phyloP scores from a whole-genome alignment of 2,888 invertebrate genomes.

The Psococerastis gibbosa region DNA sequence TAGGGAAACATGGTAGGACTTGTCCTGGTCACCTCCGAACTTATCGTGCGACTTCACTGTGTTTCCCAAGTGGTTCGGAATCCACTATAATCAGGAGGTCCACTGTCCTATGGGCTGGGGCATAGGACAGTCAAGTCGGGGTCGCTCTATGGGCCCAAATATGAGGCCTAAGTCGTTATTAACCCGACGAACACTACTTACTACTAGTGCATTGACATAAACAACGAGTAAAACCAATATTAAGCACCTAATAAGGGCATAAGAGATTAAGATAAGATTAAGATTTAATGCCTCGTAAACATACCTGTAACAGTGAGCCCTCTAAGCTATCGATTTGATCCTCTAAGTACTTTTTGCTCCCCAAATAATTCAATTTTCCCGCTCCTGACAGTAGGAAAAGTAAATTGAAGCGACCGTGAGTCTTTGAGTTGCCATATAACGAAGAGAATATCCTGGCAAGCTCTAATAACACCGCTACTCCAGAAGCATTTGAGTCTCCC shows the following conservation, averaged over 20 bases:
- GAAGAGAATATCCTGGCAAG: conserved; percentile 74
- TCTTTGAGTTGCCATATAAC: conserved; percentile 54
- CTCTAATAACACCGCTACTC: conserved; percentile 71
- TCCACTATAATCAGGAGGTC: too few species aligned
- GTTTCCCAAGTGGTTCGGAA: too few species aligned
- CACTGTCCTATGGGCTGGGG: too few species aligned
- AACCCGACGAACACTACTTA: too few species aligned
- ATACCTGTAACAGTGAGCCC: conserved; percentile 50
- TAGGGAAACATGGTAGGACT: too few species aligned
- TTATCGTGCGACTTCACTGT: too few species aligned
- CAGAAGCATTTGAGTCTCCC: conserved; percentile 84
- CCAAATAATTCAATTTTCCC: conserved; percentile 87
- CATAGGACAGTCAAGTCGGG: too few species aligned
- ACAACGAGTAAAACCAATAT: conserved; percentile 1
- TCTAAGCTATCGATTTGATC: conserved; percentile 69
- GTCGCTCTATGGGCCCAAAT: too few species aligned
- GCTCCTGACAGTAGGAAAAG: conserved; percentile 79
- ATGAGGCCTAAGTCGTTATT: too few species aligned
- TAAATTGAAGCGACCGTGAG: conserved; percentile 55
- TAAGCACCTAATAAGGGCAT: conserved; percentile 13
- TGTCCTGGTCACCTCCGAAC: too few species aligned
- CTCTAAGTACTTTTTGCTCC: conserved; percentile 90
- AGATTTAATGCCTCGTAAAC: conserved; percentile 6
- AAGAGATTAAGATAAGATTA: conserved; percentile 6
- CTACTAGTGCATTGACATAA: conserved; percentile 8